Base-by-base conservation (phyloP, 2,888 invertebrate species). In the Adelphocoris suturalis region DNA sequence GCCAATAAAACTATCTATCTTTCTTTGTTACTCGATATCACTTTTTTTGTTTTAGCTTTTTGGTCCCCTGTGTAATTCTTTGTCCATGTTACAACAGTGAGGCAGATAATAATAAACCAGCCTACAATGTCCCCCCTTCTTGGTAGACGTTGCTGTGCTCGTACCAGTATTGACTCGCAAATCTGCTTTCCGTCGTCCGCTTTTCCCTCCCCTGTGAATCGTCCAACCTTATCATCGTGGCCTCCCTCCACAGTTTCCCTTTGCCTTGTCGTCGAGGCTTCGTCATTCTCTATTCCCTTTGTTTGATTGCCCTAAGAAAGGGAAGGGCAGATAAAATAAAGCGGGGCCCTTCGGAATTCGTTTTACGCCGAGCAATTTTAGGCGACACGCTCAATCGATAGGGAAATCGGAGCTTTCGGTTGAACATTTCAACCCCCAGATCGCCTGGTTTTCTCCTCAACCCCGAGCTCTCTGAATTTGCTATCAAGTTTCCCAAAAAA, bases 241-340 rank as follows among this genome's bases (percentile, higher is more conserved):
- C 37, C 37, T 37, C 37, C 37, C 37, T 37, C 37, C n/a, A n/a
- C n/a, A n/a, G n/a, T n/a, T n/a, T n/a, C n/a, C n/a, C n/a, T n/a
- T n/a, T n/a, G n/a, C 37, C 37, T 37, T 37, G 37, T 37, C 37
- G n/a, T 68, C 27, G 19, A 61, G 68, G 9, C 68, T 23, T 68
- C 23, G 68, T 23, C 68, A 68, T 68, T 68, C 68, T 68, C 19
- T 68, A 68, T 68, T 68, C 68, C 68, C 68, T 68, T 23, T 68
- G 68, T 68, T 68, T 68, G 23, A 68, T 23, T 23, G 68, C 11
- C 27, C 19, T 23, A 68, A 68, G 27, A 23, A 23, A 19, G 68
- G 23, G 68, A 23, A 23, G 68, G 27, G 27, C 9, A 68, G 23
- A 68, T 68, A n/a, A 19, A 23, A 68, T 68, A 68, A 68, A 68